Base-by-base conservation (phyloP, 1,140 invertebrate genomes). In the Plodia interpunctella region DNA sequence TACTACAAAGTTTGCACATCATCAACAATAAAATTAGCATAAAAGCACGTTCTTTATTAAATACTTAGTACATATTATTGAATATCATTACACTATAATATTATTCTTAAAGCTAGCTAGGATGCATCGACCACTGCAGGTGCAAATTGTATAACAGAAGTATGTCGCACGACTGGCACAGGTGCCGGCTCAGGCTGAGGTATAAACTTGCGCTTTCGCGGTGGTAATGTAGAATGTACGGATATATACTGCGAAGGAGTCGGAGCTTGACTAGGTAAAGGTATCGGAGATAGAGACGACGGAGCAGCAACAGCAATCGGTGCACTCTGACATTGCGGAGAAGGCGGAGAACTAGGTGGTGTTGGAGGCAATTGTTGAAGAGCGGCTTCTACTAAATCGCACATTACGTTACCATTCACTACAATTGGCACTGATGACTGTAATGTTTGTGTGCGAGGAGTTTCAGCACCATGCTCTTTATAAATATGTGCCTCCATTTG, bases 401-500 rank as follows among this genome's bases (percentile, higher is more conserved):
- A 91, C 58, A 94, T 90, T 0, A 94, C 92, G 32, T 93, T 93
- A 57, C 93, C 94, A 9, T 92, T 93, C 60, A 62, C 82, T 64
- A 59, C 80, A 69, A 70, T 71, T 60, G 69, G 83, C 59, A 59
- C 80, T 59, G 60, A 74, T 64, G 58, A 75, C 66, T 60, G 75
- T 15, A 85, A 72, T n/a, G 79, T 75, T 11, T 80, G 71, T 0
- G 82, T 64, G 50, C 87, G 72, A 8, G 91, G 89, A 2, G 91
- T 78, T 73, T 92, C 93, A 50, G 95, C 94, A 13, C 95, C 94
- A 74, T 97, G 96, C n/a, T 94, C 95, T 76, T 97, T 96, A 55
- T 88, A 86, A 28, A 97, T 97, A 78, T 97, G 96, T 4, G 94
- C 91, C 76, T 97, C 96, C 94, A 97, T 96, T 28, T 94, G 93